phyloP scores from a whole-genome alignment of 2,113 vertebrate genomes.

The Gambusia holbrooki region DNA sequence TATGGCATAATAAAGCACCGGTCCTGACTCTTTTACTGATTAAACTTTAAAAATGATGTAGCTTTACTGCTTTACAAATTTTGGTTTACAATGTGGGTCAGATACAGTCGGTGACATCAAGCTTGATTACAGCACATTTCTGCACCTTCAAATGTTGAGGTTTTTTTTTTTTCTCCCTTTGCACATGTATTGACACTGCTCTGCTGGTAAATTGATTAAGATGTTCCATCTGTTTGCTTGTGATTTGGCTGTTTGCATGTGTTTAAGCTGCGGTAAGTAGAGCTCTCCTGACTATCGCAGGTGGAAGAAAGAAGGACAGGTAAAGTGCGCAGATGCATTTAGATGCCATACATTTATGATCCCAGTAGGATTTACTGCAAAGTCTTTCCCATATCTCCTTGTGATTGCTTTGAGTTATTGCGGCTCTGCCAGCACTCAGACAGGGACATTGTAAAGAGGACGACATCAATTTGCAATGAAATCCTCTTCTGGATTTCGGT shows the following conservation, averaged over 20 bases:
- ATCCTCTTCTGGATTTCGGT: conserved; percentile 59
- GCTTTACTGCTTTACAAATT: background rate
- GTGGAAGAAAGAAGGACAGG: conserved; percentile 21
- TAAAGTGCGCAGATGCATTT: conserved; percentile 44
- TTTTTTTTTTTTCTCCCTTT: background rate
- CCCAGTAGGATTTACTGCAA: conserved; percentile 61
- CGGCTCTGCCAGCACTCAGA: conserved; percentile 62
- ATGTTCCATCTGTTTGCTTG: background rate
- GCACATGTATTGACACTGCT: background rate
- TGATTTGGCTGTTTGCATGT: background rate
- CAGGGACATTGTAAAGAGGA: conserved; percentile 61
- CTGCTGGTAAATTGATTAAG: background rate
- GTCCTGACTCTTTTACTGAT: background rate
- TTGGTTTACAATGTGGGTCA: background rate
- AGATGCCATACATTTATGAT: conserved; percentile 65
- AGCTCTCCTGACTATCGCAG: background rate
- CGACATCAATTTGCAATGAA: conserved; percentile 72
- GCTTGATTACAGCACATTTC: background rate
- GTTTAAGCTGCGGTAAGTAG: background rate
- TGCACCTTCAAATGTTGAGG: background rate
- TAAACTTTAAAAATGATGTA: too few relatives aligned
- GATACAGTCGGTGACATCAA: background rate
- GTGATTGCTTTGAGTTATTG: conserved; percentile 75
- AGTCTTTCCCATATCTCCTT: conserved; percentile 53
- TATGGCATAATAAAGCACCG: background rate